phyloP scores from a whole-genome alignment of 2,888 invertebrate species.

The Liposcelis brunnea region DNA sequence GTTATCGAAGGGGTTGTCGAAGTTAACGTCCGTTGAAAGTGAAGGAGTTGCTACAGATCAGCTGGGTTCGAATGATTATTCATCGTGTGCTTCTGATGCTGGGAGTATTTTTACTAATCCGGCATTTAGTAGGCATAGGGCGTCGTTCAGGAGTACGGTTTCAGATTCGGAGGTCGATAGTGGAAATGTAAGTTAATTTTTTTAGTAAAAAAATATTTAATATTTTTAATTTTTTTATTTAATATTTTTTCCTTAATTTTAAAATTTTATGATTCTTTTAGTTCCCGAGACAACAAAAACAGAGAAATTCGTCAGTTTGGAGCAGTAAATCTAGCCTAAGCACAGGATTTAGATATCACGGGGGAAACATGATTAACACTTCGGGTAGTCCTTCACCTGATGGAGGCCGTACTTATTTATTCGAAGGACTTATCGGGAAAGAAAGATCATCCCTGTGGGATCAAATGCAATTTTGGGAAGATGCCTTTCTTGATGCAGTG shows the following conservation, averaged over 20 bases:
- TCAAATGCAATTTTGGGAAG: slow-evolving; percentile 99
- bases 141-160: slow-evolving; percentile 70
- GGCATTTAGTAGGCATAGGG: slow-evolving; percentile 51
- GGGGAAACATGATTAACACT: slow-evolving; percentile 63
- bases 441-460: slow-evolving; percentile 87
- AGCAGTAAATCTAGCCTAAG: slow-evolving; percentile 81
- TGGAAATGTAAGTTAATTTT: slow-evolving; percentile 63
- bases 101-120: slow-evolving; percentile 70
- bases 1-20: slow-evolving; percentile 60
- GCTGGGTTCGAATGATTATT: slow-evolving; percentile 6
- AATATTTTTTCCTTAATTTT: slow-evolving; percentile 10
- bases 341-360: slow-evolving; percentile 71
- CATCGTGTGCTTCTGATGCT: slow-evolving; percentile 34
- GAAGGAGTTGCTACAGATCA: slow-evolving; percentile 29
- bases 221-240: slow-evolving; percentile 3
- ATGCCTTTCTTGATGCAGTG: slow-evolving; percentile 94
- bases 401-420: slow-evolving; percentile 73
- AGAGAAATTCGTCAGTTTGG: slow-evolving; percentile 76
- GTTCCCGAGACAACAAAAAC: slow-evolving; percentile 56
- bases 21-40: slow-evolving; percentile 75
- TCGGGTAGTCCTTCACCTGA: slow-evolving; percentile 82
- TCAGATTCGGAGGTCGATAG: slow-evolving; percentile 89
- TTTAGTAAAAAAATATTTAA: slow-evolving; percentile 13
- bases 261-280: slow-evolving; percentile 24
- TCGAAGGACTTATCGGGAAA: slow-evolving; percentile 58